These are phyloP conservation scores for Neotragus moschatus DNA, from an alignment of 2,113 vertebrate species.

Conservation along the genomic window DNA sequence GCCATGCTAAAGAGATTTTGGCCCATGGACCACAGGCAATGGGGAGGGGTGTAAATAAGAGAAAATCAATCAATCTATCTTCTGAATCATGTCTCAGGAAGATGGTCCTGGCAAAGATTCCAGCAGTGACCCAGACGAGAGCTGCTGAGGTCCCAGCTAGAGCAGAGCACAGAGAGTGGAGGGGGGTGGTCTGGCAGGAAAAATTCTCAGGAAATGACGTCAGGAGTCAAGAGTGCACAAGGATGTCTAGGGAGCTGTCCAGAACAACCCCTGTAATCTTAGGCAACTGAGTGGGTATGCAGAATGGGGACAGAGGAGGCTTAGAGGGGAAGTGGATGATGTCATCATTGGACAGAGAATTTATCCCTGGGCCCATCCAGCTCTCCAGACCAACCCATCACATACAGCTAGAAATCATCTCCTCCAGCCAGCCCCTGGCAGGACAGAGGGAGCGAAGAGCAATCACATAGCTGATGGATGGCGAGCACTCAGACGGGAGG, in stretches of 20 bases:
- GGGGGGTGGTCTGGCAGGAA: not conserved
- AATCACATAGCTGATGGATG: not conserved
- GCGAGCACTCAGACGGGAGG: not conserved
- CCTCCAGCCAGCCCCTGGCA: not conserved
- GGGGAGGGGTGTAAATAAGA: no score
- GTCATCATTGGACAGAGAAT: not conserved
- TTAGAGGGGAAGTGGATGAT: not conserved
- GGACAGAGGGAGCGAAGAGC: not conserved
- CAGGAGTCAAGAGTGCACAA: not conserved
- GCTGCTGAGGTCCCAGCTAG: not conserved
- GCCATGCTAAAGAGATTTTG: not conserved
- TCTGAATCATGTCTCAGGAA: not conserved
- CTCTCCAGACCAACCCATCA: not conserved
- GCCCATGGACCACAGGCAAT: fast-evolving
- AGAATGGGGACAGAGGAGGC: not conserved
- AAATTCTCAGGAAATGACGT: not conserved
- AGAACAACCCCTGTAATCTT: not conserved
- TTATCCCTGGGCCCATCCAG: not conserved
- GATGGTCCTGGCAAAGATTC: not conserved
- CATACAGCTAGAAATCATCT: not conserved
- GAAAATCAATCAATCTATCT: not conserved
- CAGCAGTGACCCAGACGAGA: not conserved
- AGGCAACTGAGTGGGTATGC: not conserved
- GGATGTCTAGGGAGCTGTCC: not conserved
- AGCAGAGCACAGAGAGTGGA: not conserved